These are phyloP conservation scores for Micrasema longulum DNA, from an alignment of 1,140 invertebrate genomes.

Conservation along the genomic window DNA sequence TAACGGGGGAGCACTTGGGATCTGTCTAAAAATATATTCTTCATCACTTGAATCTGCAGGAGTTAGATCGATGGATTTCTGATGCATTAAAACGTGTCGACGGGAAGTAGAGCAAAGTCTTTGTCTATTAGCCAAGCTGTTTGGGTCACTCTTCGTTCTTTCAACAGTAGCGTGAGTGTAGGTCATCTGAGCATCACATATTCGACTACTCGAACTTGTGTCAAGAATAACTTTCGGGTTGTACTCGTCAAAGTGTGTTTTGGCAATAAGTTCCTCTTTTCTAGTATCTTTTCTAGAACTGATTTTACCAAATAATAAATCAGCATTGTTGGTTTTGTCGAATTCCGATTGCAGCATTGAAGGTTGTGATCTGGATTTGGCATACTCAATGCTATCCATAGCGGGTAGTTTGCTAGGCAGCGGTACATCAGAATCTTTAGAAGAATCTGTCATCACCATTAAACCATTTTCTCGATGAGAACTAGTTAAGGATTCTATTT, in stretches of 20 bases:
- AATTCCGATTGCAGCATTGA: conserved; percentile 70
- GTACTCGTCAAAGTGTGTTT: conserved; percentile 74
- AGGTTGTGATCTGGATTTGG: conserved; percentile 65
- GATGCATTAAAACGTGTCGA: conserved; percentile 83
- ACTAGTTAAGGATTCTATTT: conserved; percentile 75
- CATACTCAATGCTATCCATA: conserved; percentile 70
- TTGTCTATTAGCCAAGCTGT: conserved; percentile 76
- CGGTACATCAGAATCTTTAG: conserved; percentile 69
- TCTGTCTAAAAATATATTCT: conserved; percentile 79
- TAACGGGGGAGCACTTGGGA: conserved; percentile 77
- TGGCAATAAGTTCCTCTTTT: conserved; percentile 73
- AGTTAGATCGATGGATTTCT: conserved; percentile 86
- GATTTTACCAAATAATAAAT: conserved; percentile 58
- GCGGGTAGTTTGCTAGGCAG: conserved; percentile 65
- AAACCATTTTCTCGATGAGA: conserved; percentile 62
- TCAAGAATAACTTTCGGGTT: conserved; percentile 69
- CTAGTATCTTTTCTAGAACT: conserved; percentile 68
- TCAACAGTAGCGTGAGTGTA: conserved; percentile 79
- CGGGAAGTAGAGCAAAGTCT: conserved; percentile 77
- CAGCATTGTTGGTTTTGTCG: conserved; percentile 67
- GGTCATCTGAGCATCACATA: conserved; percentile 63
- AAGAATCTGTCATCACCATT: conserved; percentile 67
- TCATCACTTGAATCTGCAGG: conserved; percentile 85
- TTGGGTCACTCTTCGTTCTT: conserved; percentile 86
- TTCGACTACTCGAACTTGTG: conserved; percentile 66